Evolutionary conservation across 2,888 invertebrate species (phyloP).

Genomic region (Dryobota labecula): DNA sequence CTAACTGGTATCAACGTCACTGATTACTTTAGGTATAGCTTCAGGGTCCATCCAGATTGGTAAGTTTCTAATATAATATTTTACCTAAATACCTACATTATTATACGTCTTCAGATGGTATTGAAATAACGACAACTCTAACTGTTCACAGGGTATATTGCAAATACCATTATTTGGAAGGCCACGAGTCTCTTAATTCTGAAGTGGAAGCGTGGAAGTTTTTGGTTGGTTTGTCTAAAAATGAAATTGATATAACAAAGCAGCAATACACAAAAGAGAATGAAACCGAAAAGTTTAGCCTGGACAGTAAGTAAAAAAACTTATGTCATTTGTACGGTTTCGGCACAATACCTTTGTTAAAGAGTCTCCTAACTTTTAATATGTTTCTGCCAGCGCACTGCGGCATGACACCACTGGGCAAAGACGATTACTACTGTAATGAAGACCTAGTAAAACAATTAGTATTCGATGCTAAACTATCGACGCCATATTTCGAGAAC

Average conservation of each 20-base stretch:
- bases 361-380: background rate
- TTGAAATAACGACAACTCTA: background rate
- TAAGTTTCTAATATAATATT: constrained; percentile 72
- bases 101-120: background rate
- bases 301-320: constrained; percentile 75
- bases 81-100: background rate
- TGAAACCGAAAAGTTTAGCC: constrained; percentile 66
- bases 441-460: constrained; percentile 95
- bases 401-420: constrained; percentile 88
- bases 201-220: constrained; percentile 95
- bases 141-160: constrained; percentile 93
- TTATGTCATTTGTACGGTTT: background rate
- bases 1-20: constrained; percentile 93
- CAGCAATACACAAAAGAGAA: constrained; percentile 82
- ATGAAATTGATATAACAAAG: constrained; percentile 83
- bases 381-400: constrained; percentile 90
- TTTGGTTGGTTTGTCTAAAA: constrained; percentile 91
- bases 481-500: constrained; percentile 90
- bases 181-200: constrained; percentile 93
- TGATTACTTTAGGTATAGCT: constrained; percentile 93
- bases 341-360: background rate
- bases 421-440: constrained; percentile 95
- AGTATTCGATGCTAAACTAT: constrained; percentile 96
- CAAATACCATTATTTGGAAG: constrained; percentile 95
- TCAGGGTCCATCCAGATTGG: constrained; percentile 97